Percentiles rank a stretch among this genome's conserved stretches.
Evolutionary conservation across 2,888 invertebrate species (phyloP).

Genomic region (Rhorus exstirpatorius): DNA sequence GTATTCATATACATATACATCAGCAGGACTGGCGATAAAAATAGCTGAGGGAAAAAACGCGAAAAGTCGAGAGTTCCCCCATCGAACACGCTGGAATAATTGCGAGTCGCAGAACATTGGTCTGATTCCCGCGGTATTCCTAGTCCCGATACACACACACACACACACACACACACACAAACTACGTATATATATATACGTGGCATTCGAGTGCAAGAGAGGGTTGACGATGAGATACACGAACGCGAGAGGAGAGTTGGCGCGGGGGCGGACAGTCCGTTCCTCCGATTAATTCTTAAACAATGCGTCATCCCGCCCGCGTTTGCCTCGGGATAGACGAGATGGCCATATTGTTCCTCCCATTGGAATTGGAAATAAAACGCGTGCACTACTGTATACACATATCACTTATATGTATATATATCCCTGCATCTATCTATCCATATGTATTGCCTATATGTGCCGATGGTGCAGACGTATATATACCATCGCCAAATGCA

Average conservation of each 20-base stretch:
- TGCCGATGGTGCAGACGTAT: constrained; percentile 58
- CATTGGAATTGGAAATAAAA: constrained; percentile 81
- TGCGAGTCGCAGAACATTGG: constrained; percentile 50
- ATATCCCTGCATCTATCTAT: constrained; percentile 40
- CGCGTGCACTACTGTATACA: constrained; percentile 70
- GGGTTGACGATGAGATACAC: constrained; percentile 50
- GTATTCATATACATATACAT: not conserved
- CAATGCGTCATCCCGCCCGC: constrained; percentile 79
- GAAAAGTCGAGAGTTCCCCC: constrained; percentile 60
- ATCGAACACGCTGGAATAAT: constrained; percentile 69
- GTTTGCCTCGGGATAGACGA: constrained; percentile 68
- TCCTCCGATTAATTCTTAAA: constrained; percentile 81
- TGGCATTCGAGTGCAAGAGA: constrained; percentile 45
- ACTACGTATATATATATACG: constrained; percentile 32
- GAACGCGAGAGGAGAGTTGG: constrained; percentile 60
- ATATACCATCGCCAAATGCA: constrained; percentile 46
- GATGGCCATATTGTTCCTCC: constrained; percentile 75
- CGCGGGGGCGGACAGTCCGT: constrained; percentile 65
- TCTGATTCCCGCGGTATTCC: constrained; percentile 28
- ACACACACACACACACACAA: constrained; percentile 19
- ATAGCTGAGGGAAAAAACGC: constrained; percentile 65
- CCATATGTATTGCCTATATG: constrained; percentile 19
- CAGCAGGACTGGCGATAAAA: constrained; percentile 39
- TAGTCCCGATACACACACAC: constrained; percentile 17
- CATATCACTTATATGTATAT: constrained; percentile 20